These are phyloP conservation scores for Nomada ferruginata DNA, from an alignment of 2,888 invertebrate genomes.

Conservation along the genomic window DNA sequence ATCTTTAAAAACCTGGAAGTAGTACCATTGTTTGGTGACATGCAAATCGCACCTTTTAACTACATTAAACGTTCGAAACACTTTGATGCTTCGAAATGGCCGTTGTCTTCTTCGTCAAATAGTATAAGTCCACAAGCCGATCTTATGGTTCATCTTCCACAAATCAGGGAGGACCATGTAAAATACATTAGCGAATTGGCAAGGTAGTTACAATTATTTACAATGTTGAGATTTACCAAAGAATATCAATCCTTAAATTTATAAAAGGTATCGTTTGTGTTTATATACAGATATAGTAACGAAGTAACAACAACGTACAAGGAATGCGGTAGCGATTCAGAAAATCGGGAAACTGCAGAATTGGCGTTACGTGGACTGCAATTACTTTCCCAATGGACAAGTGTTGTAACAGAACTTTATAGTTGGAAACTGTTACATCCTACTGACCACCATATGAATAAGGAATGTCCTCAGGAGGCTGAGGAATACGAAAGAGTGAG, in stretches of 20 bases:
- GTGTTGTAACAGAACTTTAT: constrained; percentile 97
- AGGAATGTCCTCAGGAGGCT: constrained; percentile 97
- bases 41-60: constrained; percentile 99
- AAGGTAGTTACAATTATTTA: constrained; percentile 81
- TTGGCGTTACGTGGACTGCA: constrained; percentile 96
- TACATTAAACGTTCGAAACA: constrained; percentile 97
- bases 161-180: constrained; percentile 98
- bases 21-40: constrained; percentile 98
- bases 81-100: constrained; percentile 95
- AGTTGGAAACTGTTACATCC: constrained; percentile 99
- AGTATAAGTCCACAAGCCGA: constrained; percentile 96
- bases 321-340: constrained; percentile 95
- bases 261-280: constrained; percentile 1
- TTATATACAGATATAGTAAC: constrained; percentile 78
- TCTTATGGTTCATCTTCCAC: constrained; percentile 96
- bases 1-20: constrained; percentile 99
- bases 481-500: constrained; percentile 98
- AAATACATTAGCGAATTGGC: constrained; percentile 98
- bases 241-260: neutral
- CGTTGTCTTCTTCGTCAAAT: constrained; percentile 91
- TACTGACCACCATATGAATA: constrained; percentile 97
- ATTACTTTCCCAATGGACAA: constrained; percentile 97
- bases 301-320: constrained; percentile 96
- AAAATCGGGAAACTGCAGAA: constrained; percentile 96
- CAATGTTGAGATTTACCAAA: neutral